These are phyloP conservation scores for Andricus grossulariae DNA, from an alignment of 1,140 invertebrate genomes.

Conservation along the genomic window DNA sequence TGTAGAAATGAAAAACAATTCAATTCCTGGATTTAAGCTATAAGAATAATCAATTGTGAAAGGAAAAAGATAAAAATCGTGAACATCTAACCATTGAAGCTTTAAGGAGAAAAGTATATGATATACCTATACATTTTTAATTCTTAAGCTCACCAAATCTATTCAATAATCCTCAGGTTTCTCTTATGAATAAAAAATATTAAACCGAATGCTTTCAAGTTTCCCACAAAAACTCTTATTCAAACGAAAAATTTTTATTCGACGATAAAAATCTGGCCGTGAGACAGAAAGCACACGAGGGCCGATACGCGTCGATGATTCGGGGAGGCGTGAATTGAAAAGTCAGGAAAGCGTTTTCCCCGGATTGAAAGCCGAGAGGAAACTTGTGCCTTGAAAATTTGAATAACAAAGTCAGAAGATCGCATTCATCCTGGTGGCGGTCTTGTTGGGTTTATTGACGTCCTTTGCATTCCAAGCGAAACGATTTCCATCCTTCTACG, in stretches of 20 bases:
- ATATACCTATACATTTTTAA: no score
- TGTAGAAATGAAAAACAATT: no score
- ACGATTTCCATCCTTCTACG: slow-evolving; percentile 34
- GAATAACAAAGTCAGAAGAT: slow-evolving; percentile 67
- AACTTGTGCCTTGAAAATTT: slow-evolving; percentile 51
- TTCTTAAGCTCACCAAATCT: no score
- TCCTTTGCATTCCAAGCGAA: slow-evolving; percentile 60
- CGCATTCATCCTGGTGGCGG: slow-evolving; percentile 40
- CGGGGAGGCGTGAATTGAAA: slow-evolving; percentile 48
- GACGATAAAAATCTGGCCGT: slow-evolving; percentile 53
- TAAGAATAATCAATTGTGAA: no score
- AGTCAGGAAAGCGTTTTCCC: slow-evolving; percentile 43
- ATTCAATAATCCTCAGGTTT: no score
- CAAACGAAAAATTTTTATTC: slow-evolving; percentile 7
- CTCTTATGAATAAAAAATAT: no score
- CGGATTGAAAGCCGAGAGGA: slow-evolving; percentile 47
- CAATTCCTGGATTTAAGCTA: no score
- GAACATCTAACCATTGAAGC: no score
- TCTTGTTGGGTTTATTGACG: slow-evolving; percentile 50
- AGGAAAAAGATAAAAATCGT: no score
- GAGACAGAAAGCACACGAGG: slow-evolving; percentile 51
- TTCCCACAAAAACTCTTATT: not conserved
- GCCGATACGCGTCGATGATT: slow-evolving; percentile 28
- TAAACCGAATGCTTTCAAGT: no score
- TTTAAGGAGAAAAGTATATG: no score